Evolutionary conservation across 2,113 vertebrate species (phyloP).

Genomic region (Eretmochelys imbricata): DNA sequence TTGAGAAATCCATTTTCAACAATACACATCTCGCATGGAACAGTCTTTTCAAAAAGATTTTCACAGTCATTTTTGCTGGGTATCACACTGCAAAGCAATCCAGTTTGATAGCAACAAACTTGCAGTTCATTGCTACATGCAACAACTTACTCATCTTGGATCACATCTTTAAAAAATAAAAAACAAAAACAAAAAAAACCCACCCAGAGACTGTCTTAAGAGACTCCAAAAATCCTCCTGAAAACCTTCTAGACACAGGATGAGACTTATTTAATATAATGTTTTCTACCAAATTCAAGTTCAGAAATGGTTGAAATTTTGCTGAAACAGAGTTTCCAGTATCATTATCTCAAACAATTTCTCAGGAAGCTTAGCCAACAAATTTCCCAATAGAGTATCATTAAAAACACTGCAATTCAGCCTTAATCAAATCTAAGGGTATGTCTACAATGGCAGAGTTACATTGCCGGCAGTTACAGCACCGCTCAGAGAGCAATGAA

Average conservation of each 20-base stretch:
- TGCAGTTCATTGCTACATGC: neutral
- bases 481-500: no score
- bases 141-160: neutral
- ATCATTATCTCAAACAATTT: neutral
- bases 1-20: slow-evolving; percentile 13
- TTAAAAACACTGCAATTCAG: neutral
- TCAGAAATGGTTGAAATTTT: neutral
- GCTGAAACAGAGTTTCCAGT: neutral
- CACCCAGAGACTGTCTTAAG: neutral
- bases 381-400: neutral
- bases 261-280: neutral
- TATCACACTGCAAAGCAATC: neutral
- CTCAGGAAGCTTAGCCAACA: neutral
- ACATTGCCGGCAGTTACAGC: no score
- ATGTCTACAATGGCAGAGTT: no score
- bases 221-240: slow-evolving; percentile 3
- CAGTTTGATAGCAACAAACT: slow-evolving; percentile 35
- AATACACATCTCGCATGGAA: slow-evolving; percentile 15
- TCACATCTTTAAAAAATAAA: neutral
- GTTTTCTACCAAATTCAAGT: neutral
- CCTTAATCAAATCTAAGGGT: neutral
- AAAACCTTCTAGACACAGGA: slow-evolving; percentile 22
- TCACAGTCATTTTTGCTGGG: neutral
- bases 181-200: neutral
- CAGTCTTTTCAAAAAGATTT: slow-evolving; percentile 11